Evolutionary conservation across 2,888 invertebrate species (phyloP).

Genomic region (Ferrisia virgata): DNA sequence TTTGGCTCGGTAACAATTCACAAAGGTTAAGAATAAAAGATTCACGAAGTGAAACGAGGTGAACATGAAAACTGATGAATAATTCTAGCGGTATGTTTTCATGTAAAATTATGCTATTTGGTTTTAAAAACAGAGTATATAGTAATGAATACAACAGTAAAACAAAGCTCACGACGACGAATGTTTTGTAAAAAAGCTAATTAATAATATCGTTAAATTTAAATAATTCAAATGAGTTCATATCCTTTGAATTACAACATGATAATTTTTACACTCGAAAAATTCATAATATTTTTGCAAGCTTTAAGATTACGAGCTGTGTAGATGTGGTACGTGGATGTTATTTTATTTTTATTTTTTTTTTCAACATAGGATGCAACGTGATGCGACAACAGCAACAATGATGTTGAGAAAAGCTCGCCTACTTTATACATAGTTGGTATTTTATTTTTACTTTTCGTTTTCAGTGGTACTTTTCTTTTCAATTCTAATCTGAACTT

Average conservation of each 20-base stretch:
- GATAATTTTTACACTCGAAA: neutral
- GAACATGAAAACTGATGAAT: neutral
- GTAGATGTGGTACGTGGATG: too few species aligned
- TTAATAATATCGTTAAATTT: neutral
- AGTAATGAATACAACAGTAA: neutral
- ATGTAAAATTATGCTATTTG: neutral
- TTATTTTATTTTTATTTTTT: neutral
- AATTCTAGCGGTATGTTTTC: neutral
- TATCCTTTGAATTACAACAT: neutral
- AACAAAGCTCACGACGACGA: neutral
- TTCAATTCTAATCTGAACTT: too few species aligned
- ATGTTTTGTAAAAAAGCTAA: neutral
- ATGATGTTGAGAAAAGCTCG: neutral
- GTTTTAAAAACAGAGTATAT: neutral
- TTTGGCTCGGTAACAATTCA: neutral
- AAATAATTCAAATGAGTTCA: neutral
- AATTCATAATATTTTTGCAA: neutral
- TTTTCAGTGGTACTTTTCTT: too few species aligned
- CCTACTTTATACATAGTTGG: too few species aligned
- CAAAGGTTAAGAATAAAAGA: neutral
- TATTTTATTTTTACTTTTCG: too few species aligned
- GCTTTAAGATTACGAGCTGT: neutral
- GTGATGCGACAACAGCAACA: neutral
- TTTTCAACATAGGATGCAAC: neutral
- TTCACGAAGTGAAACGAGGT: neutral